These are phyloP conservation scores for Drosophila subpulchrella DNA, from an alignment of 1,140 invertebrate species.

Conservation along the genomic window DNA sequence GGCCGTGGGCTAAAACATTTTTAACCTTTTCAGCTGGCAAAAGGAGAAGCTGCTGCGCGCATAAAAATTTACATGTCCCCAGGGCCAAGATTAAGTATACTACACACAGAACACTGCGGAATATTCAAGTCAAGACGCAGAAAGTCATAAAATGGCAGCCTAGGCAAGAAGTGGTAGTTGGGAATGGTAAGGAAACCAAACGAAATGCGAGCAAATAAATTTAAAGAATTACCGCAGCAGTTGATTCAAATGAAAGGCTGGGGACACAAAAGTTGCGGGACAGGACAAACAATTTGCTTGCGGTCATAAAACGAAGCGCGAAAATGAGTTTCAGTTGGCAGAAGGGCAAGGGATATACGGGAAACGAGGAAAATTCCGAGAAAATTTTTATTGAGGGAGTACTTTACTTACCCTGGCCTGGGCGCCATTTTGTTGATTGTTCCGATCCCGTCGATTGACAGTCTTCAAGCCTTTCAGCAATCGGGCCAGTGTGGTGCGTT, in stretches of 20 bases:
- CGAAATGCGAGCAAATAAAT: conserved; percentile 73
- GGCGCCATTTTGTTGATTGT: conserved; percentile 81
- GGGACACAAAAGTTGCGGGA: conserved; percentile 29
- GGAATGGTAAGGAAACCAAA: conserved; percentile 45
- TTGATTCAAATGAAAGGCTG: conserved; percentile 80
- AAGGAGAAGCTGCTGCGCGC: conserved; percentile 41
- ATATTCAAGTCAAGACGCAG: conserved; percentile 51
- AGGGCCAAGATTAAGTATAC: conserved; percentile 83
- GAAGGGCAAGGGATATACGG: neutral
- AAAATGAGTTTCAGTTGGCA: conserved; percentile 65
- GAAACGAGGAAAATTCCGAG: neutral
- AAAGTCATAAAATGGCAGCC: conserved; percentile 58
- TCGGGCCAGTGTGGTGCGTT: conserved; percentile 83
- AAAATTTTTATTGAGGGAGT: neutral
- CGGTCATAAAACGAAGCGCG: conserved; percentile 78
- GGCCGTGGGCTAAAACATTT: conserved; percentile 68
- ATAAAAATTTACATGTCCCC: conserved; percentile 84
- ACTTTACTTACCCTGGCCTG: conserved; percentile 84
- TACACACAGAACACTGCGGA: conserved; percentile 42
- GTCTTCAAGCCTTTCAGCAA: conserved; percentile 84
- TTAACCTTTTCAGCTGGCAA: conserved; percentile 58
- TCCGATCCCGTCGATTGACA: conserved; percentile 84
- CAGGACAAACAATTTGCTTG: conserved; percentile 82
- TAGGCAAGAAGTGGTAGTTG: conserved; percentile 7
- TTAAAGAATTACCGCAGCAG: conserved; percentile 83